Evolutionary conservation across 1,140 invertebrate species (phyloP), one percentile per base, ranked within the genome.

Genomic region (Saccostrea echinata): DNA sequence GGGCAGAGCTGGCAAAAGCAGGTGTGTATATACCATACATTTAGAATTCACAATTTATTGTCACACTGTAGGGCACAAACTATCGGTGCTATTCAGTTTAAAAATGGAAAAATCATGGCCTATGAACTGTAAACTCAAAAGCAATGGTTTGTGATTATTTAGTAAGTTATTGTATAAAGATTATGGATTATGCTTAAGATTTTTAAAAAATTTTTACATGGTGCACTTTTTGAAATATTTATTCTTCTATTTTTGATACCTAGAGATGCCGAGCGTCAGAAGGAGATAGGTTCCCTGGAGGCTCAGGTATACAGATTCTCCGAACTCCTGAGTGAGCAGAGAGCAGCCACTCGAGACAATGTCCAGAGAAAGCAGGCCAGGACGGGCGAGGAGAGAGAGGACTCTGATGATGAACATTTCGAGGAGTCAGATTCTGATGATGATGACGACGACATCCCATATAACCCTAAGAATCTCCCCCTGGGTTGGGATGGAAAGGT

Each of bases 401-500:
- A 94, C 86, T 93, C 92, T 21, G 98, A 99, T 93, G 98, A 97
- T 51, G 94, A 95, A 89, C 98, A 99, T 92, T 97, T 97, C 85
- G 97, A 97, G 91, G 97, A 97, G 53, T 98, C 98, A 35, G 95
- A 96, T 80, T 94, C 95, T 68, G 97, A 98, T 91, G 96, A 96
- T 64, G 98, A 98, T 90, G 97, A 98, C 81, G 97, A 98, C 94
- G 98, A 98, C 91, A 97, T 99, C 68, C 98, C 99, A 0, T 99
- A 99, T 94, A 99, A 99, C 96, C 99, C 99, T 0, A 99, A 99
- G 95, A 99, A 99, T 96, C 95, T 99, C 53, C 99, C 99, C 1
- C 96, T 99, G 0, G 99, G 99, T 9, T 99, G 99, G 99, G 99
- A 99, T 96, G 99, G 99, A 81, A 99, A 99, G 96, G 97, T 97